Evolutionary conservation across 2,113 vertebrate species (phyloP).

Genomic region (Danionella cerebrum): DNA sequence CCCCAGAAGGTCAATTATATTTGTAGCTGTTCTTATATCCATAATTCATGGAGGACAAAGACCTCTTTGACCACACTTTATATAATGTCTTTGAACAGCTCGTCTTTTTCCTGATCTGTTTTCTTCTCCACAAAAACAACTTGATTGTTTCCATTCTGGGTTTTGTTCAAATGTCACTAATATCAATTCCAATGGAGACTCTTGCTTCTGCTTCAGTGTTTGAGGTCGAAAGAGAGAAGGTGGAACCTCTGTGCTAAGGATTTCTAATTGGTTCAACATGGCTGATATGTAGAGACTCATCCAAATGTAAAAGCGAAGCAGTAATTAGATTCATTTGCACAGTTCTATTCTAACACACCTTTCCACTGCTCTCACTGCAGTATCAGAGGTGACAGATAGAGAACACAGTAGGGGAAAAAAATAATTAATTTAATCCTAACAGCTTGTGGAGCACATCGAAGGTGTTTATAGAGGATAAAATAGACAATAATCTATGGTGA

Average conservation of each 20-base stretch:
- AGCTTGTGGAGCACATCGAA: constrained; percentile 56
- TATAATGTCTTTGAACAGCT: not conserved
- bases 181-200: constrained; percentile 52
- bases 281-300: constrained; percentile 55
- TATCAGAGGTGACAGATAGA: constrained; percentile 18
- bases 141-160: constrained; percentile 49
- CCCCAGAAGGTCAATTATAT: constrained; percentile 10
- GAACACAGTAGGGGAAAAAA: constrained; percentile 33
- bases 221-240: constrained; percentile 37
- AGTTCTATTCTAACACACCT: constrained; percentile 57
- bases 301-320: constrained; percentile 62
- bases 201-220: constrained; percentile 32
- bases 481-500: constrained; percentile 39
- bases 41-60: constrained; percentile 22
- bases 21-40: not conserved
- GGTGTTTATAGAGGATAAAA: constrained; percentile 44
- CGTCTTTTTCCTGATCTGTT: constrained; percentile 31
- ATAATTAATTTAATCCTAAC: constrained; percentile 57
- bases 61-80: not conserved
- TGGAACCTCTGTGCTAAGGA: constrained; percentile 48
- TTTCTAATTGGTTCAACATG: constrained; percentile 61
- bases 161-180: constrained; percentile 26
- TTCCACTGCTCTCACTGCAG: constrained; percentile 46
- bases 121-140: constrained; percentile 33
- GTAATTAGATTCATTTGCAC: constrained; percentile 61